phyloP scores from a whole-genome alignment of 2,888 invertebrate species.

The Ernsta delagoae region DNA sequence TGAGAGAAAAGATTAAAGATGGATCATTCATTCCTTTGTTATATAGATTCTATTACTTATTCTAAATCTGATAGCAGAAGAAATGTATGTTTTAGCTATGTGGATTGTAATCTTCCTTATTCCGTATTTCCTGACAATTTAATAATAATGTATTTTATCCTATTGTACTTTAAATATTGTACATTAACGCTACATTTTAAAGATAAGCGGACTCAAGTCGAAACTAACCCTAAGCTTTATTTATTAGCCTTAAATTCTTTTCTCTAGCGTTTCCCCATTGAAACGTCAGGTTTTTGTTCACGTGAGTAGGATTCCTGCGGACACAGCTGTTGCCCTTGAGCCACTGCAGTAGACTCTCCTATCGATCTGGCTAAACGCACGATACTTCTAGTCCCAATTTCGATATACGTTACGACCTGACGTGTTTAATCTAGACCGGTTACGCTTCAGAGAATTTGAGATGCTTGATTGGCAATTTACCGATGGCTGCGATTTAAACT shows the following conservation, averaged over 20 bases:
- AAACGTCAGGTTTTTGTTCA: conserved; percentile 16
- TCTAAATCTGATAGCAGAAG: too few species aligned
- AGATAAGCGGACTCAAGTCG: too few species aligned
- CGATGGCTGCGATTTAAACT: too few species aligned
- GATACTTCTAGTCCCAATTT: conserved; percentile 20
- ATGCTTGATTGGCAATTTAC: neutral
- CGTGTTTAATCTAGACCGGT: neutral
- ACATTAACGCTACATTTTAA: too few species aligned
- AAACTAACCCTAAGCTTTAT: neutral
- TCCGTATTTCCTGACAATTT: too few species aligned
- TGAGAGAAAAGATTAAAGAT: too few species aligned
- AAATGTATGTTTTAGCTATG: too few species aligned
- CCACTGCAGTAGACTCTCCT: conserved; percentile 36
- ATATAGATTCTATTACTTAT: too few species aligned
- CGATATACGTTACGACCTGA: conserved; percentile 13
- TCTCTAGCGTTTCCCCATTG: neutral
- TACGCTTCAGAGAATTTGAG: neutral
- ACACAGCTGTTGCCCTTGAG: conserved; percentile 29
- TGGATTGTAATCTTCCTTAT: too few species aligned
- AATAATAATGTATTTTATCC: too few species aligned
- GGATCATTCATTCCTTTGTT: too few species aligned
- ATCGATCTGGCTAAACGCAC: conserved; percentile 35
- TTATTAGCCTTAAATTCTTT: neutral
- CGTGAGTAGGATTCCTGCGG: conserved; percentile 26
- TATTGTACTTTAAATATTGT: too few species aligned